Evolutionary conservation across 92 coral and sea anemone species (phyloP), one percentile per base, ranked within the genome.

Genomic region (Porites evermanni): DNA sequence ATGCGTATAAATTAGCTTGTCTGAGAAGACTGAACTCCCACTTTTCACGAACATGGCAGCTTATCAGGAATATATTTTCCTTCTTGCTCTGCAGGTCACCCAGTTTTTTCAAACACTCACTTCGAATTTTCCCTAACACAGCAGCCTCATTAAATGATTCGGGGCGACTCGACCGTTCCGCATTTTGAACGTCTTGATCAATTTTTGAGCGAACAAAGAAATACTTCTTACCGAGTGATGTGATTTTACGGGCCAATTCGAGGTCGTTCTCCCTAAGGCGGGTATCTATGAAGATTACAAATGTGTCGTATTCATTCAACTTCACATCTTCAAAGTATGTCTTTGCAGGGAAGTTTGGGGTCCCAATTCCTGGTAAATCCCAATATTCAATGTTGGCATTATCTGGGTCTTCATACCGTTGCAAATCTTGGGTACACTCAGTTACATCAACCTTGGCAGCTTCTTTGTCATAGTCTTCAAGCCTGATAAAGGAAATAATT

Each of bases 11-110:
- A 73, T 84, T 89, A 12, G 92, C 88, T 21, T 79, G 75, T 18
- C 86, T 89, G 18, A 89, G 89, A 44, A 85, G 85, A 70, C 14
- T 85, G 65, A 84, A 89, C 5, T 89, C 92, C 92, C 92, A 89
- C 77, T 73, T 87, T 65, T 6, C 74, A 2, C 86, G 74, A 26
- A 26, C 29, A 59, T 87, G 81, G 74, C 80, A 80, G 81, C 87
- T 87, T 64, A 87, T 80, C 50, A 87, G 29, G 21, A 80, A 87
- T 21, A 87, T 58, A 44, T 61, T 84, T 53, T 66, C 53, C 10
- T 17, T 53, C 8, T 58, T 51, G 68, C 17, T 58, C 53, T 29
- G 19, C 67, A 86, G 47, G 24, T 29, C 89, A 14, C 32, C 44
- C 76, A 86, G 78, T 54, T 78, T 78, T 50, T 65, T 26, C 53